Evolutionary conservation across 2,797 vertebrate species (phyloP), one percentile per base, ranked within the genome.

Genomic region (Lophius americanus): DNA sequence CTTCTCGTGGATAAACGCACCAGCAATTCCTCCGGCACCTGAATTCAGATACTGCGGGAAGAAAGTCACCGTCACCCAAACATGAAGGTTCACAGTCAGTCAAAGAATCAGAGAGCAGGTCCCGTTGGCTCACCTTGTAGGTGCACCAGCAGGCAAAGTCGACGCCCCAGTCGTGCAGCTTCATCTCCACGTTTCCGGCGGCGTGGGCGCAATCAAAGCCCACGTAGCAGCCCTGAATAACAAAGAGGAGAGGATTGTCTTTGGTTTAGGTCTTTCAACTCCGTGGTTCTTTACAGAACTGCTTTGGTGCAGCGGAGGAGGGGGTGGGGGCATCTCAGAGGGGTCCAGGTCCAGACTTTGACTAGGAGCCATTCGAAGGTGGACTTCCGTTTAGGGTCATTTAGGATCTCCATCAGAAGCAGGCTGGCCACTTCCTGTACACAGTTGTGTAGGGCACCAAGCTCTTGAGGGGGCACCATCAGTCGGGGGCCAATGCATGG

Each of bases 131-230:
- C 13, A 98, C 98, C 96, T 99, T 99, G 76, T 99, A 99, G 36
- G 96, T 94, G 81, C 98, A 99, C 98, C 97, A 99, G 86, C 96
- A 98, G 77, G 96, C 98, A 41, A 99, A 99, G 83, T 99, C 97
- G 0, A 99, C 96, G 1, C 91, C 95, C 98, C 97, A 99, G 64
- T 97, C 94, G 51, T 99, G 96, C 53, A 99, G 89, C 68, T 70
- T 72, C 52, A 99, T 88, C 39, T 96, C 95, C 0, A 79, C 90
- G 0, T 99, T 99, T 51, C 98, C 98, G 14, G 90, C 96, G 1
- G 95, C 95, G 1, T 99, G 98, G 35, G 98, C 98, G 33, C 96
- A 94, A 75, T 99, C 96, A 11, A 98, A 99, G 1, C 97, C 97
- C 1, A 98, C 97, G 48, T 91, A 92, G 68, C 97, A 99, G 11